Conservation (phyloP, 2,113 vertebrate species). For the Gavialis gangeticus region DNA sequence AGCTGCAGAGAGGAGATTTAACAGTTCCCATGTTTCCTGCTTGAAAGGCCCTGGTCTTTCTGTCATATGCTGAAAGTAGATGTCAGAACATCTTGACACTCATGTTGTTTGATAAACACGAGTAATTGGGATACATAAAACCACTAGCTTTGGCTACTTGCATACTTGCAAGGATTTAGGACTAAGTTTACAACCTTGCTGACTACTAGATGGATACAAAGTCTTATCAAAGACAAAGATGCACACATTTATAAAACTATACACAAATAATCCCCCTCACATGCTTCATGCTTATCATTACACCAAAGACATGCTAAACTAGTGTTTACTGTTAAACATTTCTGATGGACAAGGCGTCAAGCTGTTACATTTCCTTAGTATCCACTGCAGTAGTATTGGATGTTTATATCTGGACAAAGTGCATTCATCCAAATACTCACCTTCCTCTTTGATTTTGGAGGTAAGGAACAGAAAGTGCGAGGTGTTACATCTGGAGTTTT, state of each 20-base stretch:
- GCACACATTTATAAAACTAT: no score
- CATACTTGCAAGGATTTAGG: neutral
- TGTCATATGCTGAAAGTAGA: neutral
- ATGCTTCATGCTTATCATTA: neutral
- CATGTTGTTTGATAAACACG: neutral
- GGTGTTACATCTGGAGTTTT: slow-evolving; percentile 54
- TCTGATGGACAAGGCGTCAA: neutral
- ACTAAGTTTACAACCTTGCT: neutral
- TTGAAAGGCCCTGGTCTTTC: neutral
- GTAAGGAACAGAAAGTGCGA: neutral
- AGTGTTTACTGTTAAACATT: neutral
- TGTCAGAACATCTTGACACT: neutral
- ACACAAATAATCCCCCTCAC: no score
- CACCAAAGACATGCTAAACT: neutral
- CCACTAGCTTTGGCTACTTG: neutral
- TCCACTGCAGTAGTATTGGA: neutral
- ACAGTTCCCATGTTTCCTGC: neutral
- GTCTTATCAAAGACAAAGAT: no score
- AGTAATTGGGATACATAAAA: neutral
- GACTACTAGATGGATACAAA: no score
- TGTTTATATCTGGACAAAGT: neutral
- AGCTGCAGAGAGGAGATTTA: neutral
- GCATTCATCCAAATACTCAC: slow-evolving; percentile 60
- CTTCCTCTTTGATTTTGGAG: slow-evolving; percentile 57
- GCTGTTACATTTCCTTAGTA: neutral